Base-by-base conservation (phyloP, 1,140 invertebrate genomes). In the Drosophila oshimai region DNA sequence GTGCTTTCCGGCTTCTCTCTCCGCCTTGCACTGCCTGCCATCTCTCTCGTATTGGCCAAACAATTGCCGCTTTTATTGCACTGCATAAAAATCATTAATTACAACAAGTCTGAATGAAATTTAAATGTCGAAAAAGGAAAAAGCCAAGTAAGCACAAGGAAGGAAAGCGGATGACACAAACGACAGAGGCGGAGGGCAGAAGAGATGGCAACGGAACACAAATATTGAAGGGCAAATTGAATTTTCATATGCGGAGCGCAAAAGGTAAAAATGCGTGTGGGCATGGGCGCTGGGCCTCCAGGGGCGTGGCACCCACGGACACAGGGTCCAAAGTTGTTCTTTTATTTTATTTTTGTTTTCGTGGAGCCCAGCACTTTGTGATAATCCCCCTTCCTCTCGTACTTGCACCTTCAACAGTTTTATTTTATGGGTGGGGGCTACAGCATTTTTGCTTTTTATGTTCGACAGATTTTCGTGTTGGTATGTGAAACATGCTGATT, bases 401-500 rank as follows among this genome's bases (percentile, higher is more conserved):
- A 58, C 24, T 36, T 47, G 61, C 58, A 74, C 74, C 74, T 61
- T 50, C 73, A 61, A 77, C 80, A 79, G 64, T 72, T 72, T 64
- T 62, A 72, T 84, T 84, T 79, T 86, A 86, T 86, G 62, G 37
- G 41, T 15, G 72, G 62, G 64, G 60, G 17, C 42, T 22, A 42
- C 65, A 86, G 74, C 74, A 86, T 84, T 84, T 86, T 84, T 86
- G 65, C 67, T 79, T 84, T 80, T 84, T 84, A 84, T 84, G 80
- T 87, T 87, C 81, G 76, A 86, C 81, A 86, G 81, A 86, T 86
- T 86, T 87, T 86, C 76, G 76, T 86, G 81, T 86, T 86, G 81
- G 81, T 87, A 86, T 86, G 76, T 86, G 81, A 86, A 86, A 86
- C 81, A 86, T 81, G 81, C 81, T 86, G 81, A 86, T 86, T 86